Evolutionary conservation across 1,140 invertebrate genomes (phyloP).

Genomic region (Bombus ignitus): DNA sequence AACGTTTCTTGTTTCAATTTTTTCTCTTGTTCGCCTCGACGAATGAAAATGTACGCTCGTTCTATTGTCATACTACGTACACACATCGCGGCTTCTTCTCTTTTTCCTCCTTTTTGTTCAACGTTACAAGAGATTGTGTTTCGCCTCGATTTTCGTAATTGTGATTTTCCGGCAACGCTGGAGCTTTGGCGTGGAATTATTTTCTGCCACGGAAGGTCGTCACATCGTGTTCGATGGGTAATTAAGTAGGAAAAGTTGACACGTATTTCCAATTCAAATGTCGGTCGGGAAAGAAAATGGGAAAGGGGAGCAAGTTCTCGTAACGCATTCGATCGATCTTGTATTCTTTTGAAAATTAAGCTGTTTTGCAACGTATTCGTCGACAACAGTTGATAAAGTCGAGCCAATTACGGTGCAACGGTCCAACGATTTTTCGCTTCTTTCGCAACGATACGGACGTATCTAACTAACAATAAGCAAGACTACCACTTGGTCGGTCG

Average conservation of each 20-base stretch:
- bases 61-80: no score
- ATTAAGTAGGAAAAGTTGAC: no score
- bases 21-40: background rate
- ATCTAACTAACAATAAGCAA: background rate
- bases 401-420: no score
- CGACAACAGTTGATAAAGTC: no score
- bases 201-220: background rate
- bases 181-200: background rate
- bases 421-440: background rate
- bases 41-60: conserved; percentile 22
- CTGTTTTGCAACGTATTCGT: no score
- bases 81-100: no score
- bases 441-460: background rate
- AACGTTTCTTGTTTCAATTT: conserved; percentile 16
- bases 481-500: background rate
- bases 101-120: background rate
- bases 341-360: no score
- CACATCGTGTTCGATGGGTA: no score
- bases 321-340: no score
- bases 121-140: background rate
- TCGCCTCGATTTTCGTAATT: conserved; percentile 1
- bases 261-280: no score
- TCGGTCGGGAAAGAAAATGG: no score
- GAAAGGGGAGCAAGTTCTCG: no score
- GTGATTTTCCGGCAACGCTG: background rate